phyloP scores from a whole-genome alignment of 2,888 invertebrate genomes.

The Lasiommata megera region DNA sequence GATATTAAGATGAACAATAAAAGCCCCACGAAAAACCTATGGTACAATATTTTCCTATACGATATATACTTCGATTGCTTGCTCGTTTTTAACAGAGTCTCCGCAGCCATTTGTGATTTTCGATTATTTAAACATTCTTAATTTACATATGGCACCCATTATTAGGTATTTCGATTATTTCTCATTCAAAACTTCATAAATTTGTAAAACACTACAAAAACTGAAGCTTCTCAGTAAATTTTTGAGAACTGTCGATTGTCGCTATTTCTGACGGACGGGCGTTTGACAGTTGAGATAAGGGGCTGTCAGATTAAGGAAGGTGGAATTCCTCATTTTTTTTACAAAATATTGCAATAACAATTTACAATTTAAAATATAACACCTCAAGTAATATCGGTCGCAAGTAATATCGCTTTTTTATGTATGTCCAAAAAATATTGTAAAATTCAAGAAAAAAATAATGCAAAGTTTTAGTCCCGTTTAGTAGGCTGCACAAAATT shows the following conservation, averaged over 20 bases:
- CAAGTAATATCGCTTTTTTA: no score
- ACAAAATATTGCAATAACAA: no score
- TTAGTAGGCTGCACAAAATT: no score
- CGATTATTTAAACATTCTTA: constrained; percentile 62
- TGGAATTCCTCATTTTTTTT: no score
- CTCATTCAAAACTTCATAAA: constrained; percentile 69
- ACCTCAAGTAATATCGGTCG: no score
- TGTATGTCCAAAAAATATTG: no score
- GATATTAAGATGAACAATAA: constrained; percentile 81
- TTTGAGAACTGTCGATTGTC: constrained; percentile 36
- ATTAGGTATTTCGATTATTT: constrained; percentile 58
- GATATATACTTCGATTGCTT: constrained; percentile 73
- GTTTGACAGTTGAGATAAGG: neutral
- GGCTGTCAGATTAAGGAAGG: neutral
- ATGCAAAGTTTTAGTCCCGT: no score
- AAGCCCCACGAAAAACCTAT: constrained; percentile 83
- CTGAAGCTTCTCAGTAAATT: constrained; percentile 44
- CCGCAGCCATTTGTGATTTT: constrained; percentile 76
- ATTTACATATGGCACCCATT: constrained; percentile 74
- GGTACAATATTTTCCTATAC: constrained; percentile 75
- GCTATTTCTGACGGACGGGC: constrained; percentile 27
- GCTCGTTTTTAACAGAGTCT: constrained; percentile 68
- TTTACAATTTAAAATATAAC: no score
- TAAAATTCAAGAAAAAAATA: no score
- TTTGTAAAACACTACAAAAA: constrained; percentile 58